Base-by-base conservation (phyloP, 2,113 vertebrate genomes). In the Larimichthys polyactis region DNA sequence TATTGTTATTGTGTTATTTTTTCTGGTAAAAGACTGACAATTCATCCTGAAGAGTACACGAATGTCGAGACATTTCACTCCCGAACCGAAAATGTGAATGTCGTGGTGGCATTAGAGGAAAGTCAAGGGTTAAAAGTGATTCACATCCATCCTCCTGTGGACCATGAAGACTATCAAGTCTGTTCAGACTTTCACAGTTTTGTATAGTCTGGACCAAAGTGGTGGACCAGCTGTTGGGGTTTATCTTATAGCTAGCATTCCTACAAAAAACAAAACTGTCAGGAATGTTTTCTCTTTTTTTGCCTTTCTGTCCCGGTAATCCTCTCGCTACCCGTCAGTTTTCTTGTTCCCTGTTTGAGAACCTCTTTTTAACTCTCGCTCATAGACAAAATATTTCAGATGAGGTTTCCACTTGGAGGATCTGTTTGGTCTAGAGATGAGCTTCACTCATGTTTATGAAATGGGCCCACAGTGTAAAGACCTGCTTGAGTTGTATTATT, bases 401-500 rank as follows among this genome's bases (percentile, higher is more conserved):
- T 54, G 55, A 71, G 43, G 44, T 82, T 87, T 83, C 82, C 80
- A 82, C 76, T 64, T 75, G 49, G 57, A 74, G 63, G 60, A 69
- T 69, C 32, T 85, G 79, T 90, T 89, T 84, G 54, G 75, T 86
- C 85, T 88, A 60, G 11, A 75, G 10, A 43, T 10, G 46, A 51
- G 17, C 74, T 46, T 69, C 68, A 65, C 49, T 74, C 29, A 44
- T 86, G 76, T 72, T 77, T 78, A 67, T 64, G 5, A 64, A 81
- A 79, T 3, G 11, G 62, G 40, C 64, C 77, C 75, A 54, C 62
- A 36, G 78, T 29, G 64, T 65, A 40, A 51, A 78, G 78, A 66
- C 63, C 66, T 54, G 84, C 75, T 70, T 73, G 81, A 89, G 67
- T 44, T 78, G 78, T 54, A 63, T 73, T 89, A 83, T 76, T 89